These are phyloP conservation scores for Nipponia nippon DNA, from an alignment of 2,113 vertebrate genomes.

Conservation along the genomic window DNA sequence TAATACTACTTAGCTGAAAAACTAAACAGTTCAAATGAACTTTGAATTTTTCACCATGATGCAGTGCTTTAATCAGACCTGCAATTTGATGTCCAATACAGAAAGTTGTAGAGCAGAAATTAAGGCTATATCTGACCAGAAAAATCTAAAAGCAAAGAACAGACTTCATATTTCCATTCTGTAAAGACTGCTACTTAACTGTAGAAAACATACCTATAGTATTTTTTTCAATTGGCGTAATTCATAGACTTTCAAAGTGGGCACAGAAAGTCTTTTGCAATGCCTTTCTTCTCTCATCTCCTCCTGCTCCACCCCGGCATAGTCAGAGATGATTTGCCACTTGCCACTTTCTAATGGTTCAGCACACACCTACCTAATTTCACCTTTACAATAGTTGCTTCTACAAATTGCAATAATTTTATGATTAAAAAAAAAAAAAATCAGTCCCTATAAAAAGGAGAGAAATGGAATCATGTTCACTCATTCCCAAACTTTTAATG, in stretches of 20 bases:
- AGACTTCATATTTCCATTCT: background rate
- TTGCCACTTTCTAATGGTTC: background rate
- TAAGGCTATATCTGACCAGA: background rate
- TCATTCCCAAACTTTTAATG: conserved; percentile 14
- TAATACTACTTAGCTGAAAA: background rate
- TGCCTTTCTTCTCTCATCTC: background rate
- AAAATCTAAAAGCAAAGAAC: background rate
- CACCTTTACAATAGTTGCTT: background rate
- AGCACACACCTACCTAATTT: background rate
- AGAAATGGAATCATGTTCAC: background rate
- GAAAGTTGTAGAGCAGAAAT: background rate
- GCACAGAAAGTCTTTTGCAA: background rate
- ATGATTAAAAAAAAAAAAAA: background rate
- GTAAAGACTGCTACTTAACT: background rate
- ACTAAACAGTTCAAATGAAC: background rate
- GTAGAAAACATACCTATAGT: background rate
- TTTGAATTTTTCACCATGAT: background rate
- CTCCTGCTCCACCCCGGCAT: background rate
- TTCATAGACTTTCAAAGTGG: background rate
- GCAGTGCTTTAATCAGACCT: background rate
- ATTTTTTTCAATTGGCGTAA: background rate
- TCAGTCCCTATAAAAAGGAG: background rate
- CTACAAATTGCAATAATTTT: background rate
- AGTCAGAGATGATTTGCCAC: background rate
- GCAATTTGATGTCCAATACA: background rate